phyloP scores from a whole-genome alignment of 1,140 invertebrate species.

The Vanessa tameamea region DNA sequence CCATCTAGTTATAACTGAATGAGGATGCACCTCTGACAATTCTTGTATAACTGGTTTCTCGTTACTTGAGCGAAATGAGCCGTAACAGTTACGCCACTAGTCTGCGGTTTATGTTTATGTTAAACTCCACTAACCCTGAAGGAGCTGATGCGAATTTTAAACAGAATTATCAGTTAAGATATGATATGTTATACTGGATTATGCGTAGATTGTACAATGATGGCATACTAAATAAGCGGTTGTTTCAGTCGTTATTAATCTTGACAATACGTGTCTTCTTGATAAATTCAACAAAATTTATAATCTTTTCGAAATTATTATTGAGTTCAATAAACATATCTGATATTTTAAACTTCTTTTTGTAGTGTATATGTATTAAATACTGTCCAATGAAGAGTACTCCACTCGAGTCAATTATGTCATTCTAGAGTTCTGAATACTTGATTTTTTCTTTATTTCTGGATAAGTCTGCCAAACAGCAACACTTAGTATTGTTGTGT shows the following conservation, averaged over 20 bases:
- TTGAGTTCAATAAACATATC: too few species aligned
- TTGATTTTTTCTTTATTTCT: too few species aligned
- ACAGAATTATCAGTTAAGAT: slow-evolving; percentile 22
- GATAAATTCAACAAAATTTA: too few species aligned
- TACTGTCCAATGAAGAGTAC: too few species aligned
- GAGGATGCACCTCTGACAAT: slow-evolving; percentile 34
- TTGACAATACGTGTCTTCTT: not conserved
- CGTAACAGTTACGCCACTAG: slow-evolving; percentile 42
- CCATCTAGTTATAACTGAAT: slow-evolving; percentile 30
- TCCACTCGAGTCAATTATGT: too few species aligned
- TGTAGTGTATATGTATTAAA: too few species aligned
- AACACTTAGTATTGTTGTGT: too few species aligned
- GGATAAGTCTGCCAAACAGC: too few species aligned
- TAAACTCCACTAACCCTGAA: slow-evolving; percentile 28
- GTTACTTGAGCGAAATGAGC: slow-evolving; percentile 36
- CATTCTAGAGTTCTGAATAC: too few species aligned
- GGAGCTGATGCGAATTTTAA: slow-evolving; percentile 32
- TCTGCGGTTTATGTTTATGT: slow-evolving; percentile 28
- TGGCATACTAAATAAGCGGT: slow-evolving; percentile 14
- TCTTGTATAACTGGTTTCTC: slow-evolving; percentile 39
- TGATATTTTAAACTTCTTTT: too few species aligned
- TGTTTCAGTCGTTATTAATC: not conserved
- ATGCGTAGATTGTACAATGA: slow-evolving; percentile 22
- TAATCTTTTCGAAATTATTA: too few species aligned
- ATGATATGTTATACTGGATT: slow-evolving; percentile 17